phyloP scores from a whole-genome alignment of 2,113 vertebrate species.

The Menidia beryllina region DNA sequence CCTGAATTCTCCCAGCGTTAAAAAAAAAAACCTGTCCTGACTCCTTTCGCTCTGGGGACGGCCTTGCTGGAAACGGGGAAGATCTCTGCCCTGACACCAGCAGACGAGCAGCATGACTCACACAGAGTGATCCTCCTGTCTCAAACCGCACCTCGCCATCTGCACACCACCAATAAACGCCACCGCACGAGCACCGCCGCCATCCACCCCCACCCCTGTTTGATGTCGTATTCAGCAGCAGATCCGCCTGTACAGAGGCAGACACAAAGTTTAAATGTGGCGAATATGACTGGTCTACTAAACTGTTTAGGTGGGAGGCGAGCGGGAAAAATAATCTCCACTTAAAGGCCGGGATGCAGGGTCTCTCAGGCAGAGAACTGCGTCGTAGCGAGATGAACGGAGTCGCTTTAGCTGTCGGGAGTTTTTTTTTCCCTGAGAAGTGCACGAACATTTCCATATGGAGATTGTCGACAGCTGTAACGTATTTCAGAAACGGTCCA shows the following conservation, averaged over 20 bases:
- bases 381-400: too few species aligned
- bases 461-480: background rate
- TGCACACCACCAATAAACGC: slow-evolving; percentile 27
- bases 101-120: slow-evolving; percentile 28
- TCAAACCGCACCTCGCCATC: slow-evolving; percentile 7
- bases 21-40: background rate
- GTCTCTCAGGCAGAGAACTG: too few species aligned
- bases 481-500: background rate
- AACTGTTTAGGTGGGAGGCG: background rate
- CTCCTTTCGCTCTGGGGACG: slow-evolving; percentile 3
- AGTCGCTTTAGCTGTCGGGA: too few species aligned
- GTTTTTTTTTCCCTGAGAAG: too few species aligned
- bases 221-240: background rate
- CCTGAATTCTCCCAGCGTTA: background rate
- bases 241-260: slow-evolving; percentile 5
- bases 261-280: background rate
- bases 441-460: too few species aligned
- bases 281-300: background rate
- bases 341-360: too few species aligned
- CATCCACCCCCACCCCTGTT: slow-evolving; percentile 8
- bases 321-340: background rate
- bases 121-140: slow-evolving; percentile 7
- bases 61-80: slow-evolving; percentile 9
- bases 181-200: slow-evolving; percentile 20
- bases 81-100: slow-evolving; percentile 19